Evolutionary conservation across 1,140 invertebrate genomes (phyloP).

Genomic region (Periplaneta americana): DNA sequence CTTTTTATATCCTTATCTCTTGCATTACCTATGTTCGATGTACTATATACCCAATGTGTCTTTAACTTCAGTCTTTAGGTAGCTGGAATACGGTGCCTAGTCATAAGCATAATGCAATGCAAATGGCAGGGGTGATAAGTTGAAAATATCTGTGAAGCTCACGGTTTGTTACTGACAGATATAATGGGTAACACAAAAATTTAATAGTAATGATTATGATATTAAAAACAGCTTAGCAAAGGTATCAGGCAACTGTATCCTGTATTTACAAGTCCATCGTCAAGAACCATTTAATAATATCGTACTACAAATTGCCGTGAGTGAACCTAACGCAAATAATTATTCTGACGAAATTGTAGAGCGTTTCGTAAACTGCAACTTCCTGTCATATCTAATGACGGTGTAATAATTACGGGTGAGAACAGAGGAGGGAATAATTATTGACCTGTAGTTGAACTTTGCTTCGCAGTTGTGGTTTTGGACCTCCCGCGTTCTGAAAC

Average conservation of each 20-base stretch:
- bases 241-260: neutral
- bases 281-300: neutral
- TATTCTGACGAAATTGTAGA: neutral
- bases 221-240: neutral
- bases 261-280: neutral
- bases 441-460: neutral
- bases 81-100: too few relatives aligned
- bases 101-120: too few relatives aligned
- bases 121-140: too few relatives aligned
- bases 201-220: neutral
- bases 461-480: neutral
- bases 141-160: too few relatives aligned
- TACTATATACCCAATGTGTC: too few relatives aligned
- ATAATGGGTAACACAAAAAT: too few relatives aligned
- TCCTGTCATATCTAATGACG: neutral
- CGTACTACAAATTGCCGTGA: neutral
- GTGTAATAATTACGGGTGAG: neutral
- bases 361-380: neutral
- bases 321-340: neutral
- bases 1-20: too few relatives aligned
- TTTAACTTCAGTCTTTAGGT: too few relatives aligned
- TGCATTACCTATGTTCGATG: too few relatives aligned
- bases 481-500: neutral
- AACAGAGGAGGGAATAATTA: neutral
- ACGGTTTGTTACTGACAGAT: too few relatives aligned